phyloP scores from a whole-genome alignment of 2,797 vertebrate genomes.

The Poecilia velifera region DNA sequence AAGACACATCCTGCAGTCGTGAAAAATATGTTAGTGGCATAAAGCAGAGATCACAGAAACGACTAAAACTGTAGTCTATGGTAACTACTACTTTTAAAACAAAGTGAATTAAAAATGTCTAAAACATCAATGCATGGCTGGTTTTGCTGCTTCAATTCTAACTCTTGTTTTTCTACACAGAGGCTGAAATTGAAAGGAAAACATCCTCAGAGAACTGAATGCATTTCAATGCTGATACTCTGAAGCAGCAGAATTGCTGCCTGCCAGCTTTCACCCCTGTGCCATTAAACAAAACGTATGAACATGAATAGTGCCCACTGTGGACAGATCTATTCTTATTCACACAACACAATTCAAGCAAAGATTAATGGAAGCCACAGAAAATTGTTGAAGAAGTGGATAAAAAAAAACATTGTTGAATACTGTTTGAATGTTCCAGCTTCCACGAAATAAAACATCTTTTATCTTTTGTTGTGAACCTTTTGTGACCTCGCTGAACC shows the following conservation, averaged over 20 bases:
- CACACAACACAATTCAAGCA: background rate
- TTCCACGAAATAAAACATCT: background rate
- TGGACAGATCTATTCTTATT: background rate
- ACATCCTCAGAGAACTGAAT: background rate
- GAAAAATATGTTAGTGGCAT: background rate
- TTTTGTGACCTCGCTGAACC: background rate
- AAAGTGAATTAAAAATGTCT: background rate
- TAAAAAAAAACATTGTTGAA: background rate
- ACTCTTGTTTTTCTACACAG: background rate
- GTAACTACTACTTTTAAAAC: background rate
- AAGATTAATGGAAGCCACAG: background rate
- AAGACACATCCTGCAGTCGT: background rate
- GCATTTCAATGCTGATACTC: constrained; percentile 15
- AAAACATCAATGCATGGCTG: background rate
- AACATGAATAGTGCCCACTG: constrained; percentile 23
- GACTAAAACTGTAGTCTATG: background rate
- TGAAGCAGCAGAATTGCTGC: constrained; percentile 31
- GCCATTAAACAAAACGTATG: constrained; percentile 25
- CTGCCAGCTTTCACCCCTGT: constrained; percentile 22
- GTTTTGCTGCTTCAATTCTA: background rate
- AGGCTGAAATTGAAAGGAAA: constrained; percentile 12
- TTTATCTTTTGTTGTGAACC: background rate
- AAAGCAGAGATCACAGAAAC: background rate
- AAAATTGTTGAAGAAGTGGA: constrained; percentile 2
- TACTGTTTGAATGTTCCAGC: background rate